These are phyloP conservation scores for Drosophila insularis DNA, from an alignment of 1,140 invertebrate genomes.

Conservation along the genomic window DNA sequence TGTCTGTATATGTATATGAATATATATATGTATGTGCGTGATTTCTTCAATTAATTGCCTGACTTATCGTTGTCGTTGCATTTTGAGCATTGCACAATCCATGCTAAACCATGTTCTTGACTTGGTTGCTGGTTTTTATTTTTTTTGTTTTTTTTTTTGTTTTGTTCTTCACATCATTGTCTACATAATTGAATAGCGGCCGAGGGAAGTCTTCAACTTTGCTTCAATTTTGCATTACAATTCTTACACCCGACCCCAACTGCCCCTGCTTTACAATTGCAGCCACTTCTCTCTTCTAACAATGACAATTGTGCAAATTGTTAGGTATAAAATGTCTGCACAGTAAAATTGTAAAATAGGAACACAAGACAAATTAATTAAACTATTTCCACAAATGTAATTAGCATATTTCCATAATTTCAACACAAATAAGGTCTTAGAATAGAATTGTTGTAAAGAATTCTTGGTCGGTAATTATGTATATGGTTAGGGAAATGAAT, in stretches of 20 bases:
- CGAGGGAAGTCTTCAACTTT: slow-evolving; percentile 26
- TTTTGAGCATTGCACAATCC: slow-evolving; percentile 64
- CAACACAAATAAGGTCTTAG: slow-evolving; percentile 7
- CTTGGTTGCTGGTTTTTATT: slow-evolving; percentile 7
- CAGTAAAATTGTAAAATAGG: too few species aligned
- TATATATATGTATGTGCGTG: slow-evolving; percentile 46
- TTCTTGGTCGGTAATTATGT: slow-evolving; percentile 24
- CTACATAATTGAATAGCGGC: slow-evolving; percentile 46
- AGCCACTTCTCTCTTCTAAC: slow-evolving; percentile 18
- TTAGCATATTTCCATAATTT: too few species aligned
- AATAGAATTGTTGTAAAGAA: slow-evolving; percentile 25
- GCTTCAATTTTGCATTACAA: slow-evolving; percentile 35
- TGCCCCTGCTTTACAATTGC: neutral
- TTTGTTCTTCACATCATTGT: slow-evolving; percentile 49
- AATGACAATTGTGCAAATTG: slow-evolving; percentile 56
- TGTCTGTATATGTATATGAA: neutral
- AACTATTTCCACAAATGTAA: too few species aligned
- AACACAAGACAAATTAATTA: too few species aligned
- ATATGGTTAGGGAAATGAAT: slow-evolving; percentile 42
- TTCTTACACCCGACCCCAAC: slow-evolving; percentile 15
- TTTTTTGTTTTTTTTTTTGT: neutral
- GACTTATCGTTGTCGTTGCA: slow-evolving; percentile 14
- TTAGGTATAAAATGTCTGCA: too few species aligned
- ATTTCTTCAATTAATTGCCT: slow-evolving; percentile 78
- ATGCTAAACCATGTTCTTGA: slow-evolving; percentile 31